Base-by-base conservation (phyloP, 1,140 invertebrate genomes). In the Drosophila pseudoananassae region DNA sequence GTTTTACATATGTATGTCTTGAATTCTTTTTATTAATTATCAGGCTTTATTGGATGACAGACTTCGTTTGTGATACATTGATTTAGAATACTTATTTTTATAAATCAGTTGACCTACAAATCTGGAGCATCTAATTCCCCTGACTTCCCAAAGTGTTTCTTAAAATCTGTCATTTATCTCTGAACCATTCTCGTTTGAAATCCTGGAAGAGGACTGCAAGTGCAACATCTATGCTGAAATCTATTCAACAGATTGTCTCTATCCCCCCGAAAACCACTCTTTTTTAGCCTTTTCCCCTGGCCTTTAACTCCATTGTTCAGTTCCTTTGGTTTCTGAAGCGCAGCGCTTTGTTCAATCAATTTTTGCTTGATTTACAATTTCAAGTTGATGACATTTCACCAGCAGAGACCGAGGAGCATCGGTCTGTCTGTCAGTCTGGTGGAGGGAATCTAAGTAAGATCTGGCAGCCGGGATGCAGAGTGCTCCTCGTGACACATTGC, bases 291-390 rank as follows among this genome's bases (percentile, higher is more conserved):
- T 14, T 8, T 53, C 23, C 25, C 53, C 51, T 54, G 75, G 58
- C 66, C 58, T 68, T 78, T 74, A 45, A 54, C 54, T 56, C 60
- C 63, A 69, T 69, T 69, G 53, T 70, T 73, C 68, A 47, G 54
- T 51, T 59, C 43, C 55, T 59, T 75, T 45, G 65, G 63, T 38
- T 77, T 43, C 52, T 70, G 57, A 52, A 52, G 54, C 54, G 25
- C 59, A 49, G 57, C 69, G 64, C 75, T 83, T 83, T 79, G 76
- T 83, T 79, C 83, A 88, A 88, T 87, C 83, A 79, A 78, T 77
- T 73, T 78, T 78, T 87, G 78, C 76, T 87, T 79, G 66, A 87
- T 81, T 81, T 81, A 87, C 78, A 85, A 80, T 85, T 84, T 78
- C 77, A 60, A 85, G 58, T 76, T 80, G 82, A 78, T 87, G 81